phyloP scores from a whole-genome alignment of 2,113 vertebrate species.

The Antechinus flavipes region DNA sequence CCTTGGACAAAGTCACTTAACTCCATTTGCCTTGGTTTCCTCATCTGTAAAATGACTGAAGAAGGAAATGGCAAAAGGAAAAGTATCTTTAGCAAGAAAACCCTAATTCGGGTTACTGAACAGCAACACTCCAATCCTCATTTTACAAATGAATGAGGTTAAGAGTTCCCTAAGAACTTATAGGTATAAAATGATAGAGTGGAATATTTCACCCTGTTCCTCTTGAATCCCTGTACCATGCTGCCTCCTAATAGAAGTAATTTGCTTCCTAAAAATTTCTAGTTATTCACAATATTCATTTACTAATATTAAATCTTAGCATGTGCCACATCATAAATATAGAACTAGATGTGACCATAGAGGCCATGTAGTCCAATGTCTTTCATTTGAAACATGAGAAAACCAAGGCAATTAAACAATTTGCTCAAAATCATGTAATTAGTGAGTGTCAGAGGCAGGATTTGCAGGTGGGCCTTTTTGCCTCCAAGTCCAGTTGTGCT shows the following conservation, averaged over 20 bases:
- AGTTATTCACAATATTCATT: conserved; percentile 56
- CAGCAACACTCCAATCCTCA: neutral
- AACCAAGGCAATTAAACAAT: neutral
- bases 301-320: conserved; percentile 47
- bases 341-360: neutral
- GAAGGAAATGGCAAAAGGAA: neutral
- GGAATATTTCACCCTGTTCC: neutral
- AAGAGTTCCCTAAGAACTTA: neutral
- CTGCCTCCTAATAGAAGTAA: conserved; percentile 7
- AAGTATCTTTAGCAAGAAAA: neutral
- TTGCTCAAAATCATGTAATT: neutral
- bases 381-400: neutral
- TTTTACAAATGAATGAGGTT: conserved; percentile 3
- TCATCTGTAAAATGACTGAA: neutral
- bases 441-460: neutral
- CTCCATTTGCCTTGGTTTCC: neutral
- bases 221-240: neutral
- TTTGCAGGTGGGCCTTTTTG: neutral
- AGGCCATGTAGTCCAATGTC: neutral
- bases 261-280: conserved; percentile 35
- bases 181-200: neutral
- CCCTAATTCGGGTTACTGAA: neutral
- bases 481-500: neutral
- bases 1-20: neutral
- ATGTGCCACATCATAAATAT: neutral